Base-by-base conservation (phyloP, 1,140 invertebrate species). In the Matsumurasca onukii region DNA sequence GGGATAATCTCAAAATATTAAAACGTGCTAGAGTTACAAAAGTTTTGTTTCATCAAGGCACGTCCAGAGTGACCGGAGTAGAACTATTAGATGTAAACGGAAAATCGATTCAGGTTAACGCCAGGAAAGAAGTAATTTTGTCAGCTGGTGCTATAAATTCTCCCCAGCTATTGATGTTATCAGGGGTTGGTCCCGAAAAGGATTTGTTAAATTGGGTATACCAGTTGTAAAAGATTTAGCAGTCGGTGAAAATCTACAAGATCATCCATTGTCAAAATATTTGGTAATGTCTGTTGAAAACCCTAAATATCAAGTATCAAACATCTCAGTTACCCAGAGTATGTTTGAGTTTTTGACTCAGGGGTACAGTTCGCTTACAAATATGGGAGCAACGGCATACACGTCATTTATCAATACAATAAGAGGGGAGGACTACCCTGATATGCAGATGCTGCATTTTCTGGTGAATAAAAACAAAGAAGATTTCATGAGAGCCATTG, bases 111-210 rank as follows among this genome's bases (percentile, higher is more conserved):
- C 30, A 39, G 74, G 69, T 89, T 30, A 79, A 83, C 29, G 87
- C 86, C 0, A 80, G 76, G 17, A 89, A 86, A 72, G 90, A 77
- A 52, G 73, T 77, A 13, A 88, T 93, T 31, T 71, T 94, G 13
- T 90, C 90, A 1, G 91, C 91, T 0, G 92, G 92, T 0, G 85
- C 90, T 0, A 90, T 95, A 2, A 92, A 91, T 64, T 88, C 86
- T 20, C 89, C 93, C 0, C 91, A 94, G 71, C 76, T 97, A 30
- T 77, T 97, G 59, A 94, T 96, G 92, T 75, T 96, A 0, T 95
- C 92, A 0, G 94, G 94, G 0, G 83, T 96, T 51, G 94, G 94
- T 0, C 93, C 93, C 0, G 82, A 81, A 34, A 81, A 88, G 5
- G 91, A 96, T 71, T 80, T 97, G 5, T 77, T 81, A 51, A 78